phyloP scores from a whole-genome alignment of 2,888 invertebrate genomes.

The Phengaris arion region DNA sequence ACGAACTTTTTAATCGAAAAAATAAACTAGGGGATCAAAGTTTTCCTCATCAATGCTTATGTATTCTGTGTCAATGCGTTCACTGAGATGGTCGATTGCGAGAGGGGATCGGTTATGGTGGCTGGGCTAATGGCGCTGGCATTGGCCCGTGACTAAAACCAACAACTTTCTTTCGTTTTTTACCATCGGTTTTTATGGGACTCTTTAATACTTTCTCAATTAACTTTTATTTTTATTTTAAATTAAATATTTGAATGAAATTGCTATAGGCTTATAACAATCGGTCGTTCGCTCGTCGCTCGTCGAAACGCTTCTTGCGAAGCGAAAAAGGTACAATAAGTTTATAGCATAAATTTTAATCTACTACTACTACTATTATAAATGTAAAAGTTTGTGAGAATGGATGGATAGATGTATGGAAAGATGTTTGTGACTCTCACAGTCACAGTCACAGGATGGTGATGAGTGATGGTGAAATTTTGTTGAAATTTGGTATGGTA shows the following conservation, averaged over 20 bases:
- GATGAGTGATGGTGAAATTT: too few species aligned
- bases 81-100: slow-evolving; percentile 1
- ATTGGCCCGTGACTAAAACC: slow-evolving; percentile 8
- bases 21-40: not conserved
- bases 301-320: not conserved
- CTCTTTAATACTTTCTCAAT: not conserved
- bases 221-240: not conserved
- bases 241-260: not conserved
- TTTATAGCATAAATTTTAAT: too few species aligned
- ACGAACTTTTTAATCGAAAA: too few species aligned
- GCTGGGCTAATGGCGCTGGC: not conserved
- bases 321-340: not conserved
- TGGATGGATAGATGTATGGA: too few species aligned
- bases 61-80: not conserved
- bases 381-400: too few species aligned
- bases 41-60: not conserved
- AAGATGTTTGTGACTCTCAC: too few species aligned
- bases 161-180: slow-evolving; percentile 10
- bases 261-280: not conserved
- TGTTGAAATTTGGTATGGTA: too few species aligned
- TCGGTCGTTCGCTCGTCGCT: not conserved
- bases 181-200: slow-evolving; percentile 5
- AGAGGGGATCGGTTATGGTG: slow-evolving; percentile 15
- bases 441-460: too few species aligned
- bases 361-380: too few species aligned